phyloP scores from a whole-genome alignment of 92 coral and sea anemone species.

The Zoanthus sansibaricus region DNA sequence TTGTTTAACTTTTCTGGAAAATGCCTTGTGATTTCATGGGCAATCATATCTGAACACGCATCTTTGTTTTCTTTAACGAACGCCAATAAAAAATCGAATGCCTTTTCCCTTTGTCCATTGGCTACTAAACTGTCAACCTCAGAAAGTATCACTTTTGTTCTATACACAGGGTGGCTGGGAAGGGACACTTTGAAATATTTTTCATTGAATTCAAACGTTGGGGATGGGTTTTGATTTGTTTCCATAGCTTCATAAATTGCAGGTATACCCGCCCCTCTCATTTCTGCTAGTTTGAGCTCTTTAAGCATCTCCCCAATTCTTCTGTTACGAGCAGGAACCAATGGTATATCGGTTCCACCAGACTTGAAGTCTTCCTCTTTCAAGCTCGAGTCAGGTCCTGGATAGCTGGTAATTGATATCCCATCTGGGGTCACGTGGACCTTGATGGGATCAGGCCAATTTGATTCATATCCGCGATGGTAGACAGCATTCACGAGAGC shows the following conservation, averaged over 20 bases:
- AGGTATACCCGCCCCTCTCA: constrained; percentile 73
- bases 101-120: constrained; percentile 65
- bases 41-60: constrained; percentile 47
- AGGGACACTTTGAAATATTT: constrained; percentile 65
- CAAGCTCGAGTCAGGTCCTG: constrained; percentile 73
- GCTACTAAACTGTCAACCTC: constrained; percentile 66
- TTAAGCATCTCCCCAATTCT: constrained; percentile 77
- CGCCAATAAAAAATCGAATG: constrained; percentile 47
- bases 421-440: constrained; percentile 69
- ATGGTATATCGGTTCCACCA: constrained; percentile 61
- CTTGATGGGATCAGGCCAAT: constrained; percentile 63
- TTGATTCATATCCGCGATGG: constrained; percentile 76
- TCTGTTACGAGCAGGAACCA: constrained; percentile 83
- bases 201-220: constrained; percentile 58
- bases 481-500: constrained; percentile 84
- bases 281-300: constrained; percentile 73
- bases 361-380: constrained; percentile 61
- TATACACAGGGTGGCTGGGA: constrained; percentile 80
- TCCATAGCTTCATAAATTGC: constrained; percentile 76
- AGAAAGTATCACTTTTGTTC: constrained; percentile 49
- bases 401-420: constrained; percentile 73
- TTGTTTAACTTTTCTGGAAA: constrained; percentile 47
- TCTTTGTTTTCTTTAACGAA: constrained; percentile 44
- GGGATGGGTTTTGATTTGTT: constrained; percentile 68
- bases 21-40: constrained; percentile 52